Evolutionary conservation across 2,888 invertebrate species (phyloP).

Genomic region (Pollenia labialis): DNA sequence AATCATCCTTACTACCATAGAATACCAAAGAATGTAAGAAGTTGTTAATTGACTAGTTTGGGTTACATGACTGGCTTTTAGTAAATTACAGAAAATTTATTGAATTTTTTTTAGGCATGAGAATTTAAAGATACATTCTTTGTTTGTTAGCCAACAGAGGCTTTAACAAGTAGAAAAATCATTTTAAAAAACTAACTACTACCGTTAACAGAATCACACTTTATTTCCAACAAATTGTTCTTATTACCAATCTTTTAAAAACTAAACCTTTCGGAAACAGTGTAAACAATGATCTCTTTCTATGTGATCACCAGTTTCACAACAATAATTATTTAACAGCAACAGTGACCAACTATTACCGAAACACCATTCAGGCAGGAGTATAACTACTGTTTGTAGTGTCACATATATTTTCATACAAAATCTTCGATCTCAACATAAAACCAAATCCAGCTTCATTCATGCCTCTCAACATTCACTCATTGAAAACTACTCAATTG

Average conservation of each 20-base stretch:
- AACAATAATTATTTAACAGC: constrained; percentile 32
- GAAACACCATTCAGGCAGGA: background rate
- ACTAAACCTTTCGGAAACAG: background rate
- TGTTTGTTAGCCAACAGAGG: too few species aligned
- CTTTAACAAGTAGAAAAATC: too few species aligned
- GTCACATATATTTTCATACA: constrained; percentile 7
- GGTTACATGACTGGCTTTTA: too few species aligned
- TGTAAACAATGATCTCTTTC: background rate
- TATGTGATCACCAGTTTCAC: constrained; percentile 19
- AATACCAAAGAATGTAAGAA: too few species aligned
- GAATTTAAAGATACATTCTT: too few species aligned
- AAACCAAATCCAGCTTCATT: background rate
- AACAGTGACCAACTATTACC: background rate
- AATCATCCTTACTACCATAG: too few species aligned
- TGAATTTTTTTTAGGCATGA: too few species aligned
- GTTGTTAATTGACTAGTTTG: too few species aligned
- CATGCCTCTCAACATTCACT: background rate
- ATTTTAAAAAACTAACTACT: too few species aligned
- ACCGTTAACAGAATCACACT: too few species aligned
- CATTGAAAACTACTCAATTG: constrained; percentile 14
- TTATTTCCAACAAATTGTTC: background rate
- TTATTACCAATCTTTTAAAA: too few species aligned
- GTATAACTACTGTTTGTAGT: constrained; percentile 12
- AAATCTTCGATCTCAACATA: constrained; percentile 1
- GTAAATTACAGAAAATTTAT: too few species aligned